phyloP scores from a whole-genome alignment of 2,797 vertebrate genomes.

The Sebastes flavidus region DNA sequence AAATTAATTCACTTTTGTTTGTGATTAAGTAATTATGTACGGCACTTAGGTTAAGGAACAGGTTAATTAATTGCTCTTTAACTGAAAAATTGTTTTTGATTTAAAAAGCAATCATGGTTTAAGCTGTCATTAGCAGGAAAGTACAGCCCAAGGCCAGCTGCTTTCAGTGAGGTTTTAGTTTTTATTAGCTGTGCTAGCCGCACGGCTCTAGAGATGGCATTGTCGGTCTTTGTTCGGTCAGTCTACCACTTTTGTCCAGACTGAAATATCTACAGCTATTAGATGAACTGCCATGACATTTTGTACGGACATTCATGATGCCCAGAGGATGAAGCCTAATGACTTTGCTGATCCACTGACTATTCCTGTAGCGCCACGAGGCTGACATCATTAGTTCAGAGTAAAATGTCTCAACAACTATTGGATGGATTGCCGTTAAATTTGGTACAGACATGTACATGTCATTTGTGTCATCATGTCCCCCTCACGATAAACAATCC shows the following conservation, averaged over 20 bases:
- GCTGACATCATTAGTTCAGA: no score
- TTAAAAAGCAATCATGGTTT: neutral
- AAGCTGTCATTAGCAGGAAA: neutral
- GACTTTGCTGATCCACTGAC: no score
- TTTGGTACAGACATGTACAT: no score
- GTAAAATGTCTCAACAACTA: no score
- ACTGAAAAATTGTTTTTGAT: neutral
- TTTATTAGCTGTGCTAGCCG: neutral
- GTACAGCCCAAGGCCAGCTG: neutral
- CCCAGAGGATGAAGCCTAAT: no score
- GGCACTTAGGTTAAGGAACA: neutral
- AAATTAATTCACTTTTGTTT: neutral
- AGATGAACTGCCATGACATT: no score
- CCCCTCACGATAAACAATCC: neutral
- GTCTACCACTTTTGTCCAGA: neutral
- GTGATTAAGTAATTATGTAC: neutral
- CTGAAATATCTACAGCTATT: neutral
- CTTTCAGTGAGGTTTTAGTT: neutral
- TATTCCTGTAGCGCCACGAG: no score
- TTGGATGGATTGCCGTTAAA: no score
- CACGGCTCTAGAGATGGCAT: neutral
- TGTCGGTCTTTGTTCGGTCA: neutral
- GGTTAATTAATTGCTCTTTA: neutral
- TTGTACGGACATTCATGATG: no score
- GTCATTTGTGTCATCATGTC: neutral